Evolutionary conservation across 2,888 invertebrate species (phyloP).

Genomic region (Theodoxus fluviatilis): DNA sequence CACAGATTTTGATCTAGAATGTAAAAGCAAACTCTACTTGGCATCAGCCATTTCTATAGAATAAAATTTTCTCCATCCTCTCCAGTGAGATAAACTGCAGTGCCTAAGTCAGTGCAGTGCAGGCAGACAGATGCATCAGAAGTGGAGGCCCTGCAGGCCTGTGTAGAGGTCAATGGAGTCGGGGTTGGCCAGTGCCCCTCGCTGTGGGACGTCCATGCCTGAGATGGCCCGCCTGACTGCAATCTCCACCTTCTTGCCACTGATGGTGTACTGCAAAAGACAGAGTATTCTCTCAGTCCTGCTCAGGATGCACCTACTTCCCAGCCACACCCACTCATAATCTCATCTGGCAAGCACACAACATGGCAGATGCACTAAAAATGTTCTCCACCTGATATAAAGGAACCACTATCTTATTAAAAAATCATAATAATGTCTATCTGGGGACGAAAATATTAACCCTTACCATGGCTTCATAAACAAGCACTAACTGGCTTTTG

Average conservation of each 20-base stretch:
- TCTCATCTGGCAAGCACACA: background rate
- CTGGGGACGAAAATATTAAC: no score
- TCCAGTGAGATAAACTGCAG: background rate
- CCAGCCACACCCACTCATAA: no score
- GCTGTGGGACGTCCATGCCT: slow-evolving; percentile 66
- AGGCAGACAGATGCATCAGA: no score
- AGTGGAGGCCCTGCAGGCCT: slow-evolving; percentile 55
- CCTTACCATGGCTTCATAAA: no score
- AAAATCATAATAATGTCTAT: background rate
- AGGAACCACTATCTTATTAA: background rate
- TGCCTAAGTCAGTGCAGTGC: no score
- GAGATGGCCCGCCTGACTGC: slow-evolving; percentile 69
- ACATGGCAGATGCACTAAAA: background rate
- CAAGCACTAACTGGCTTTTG: no score
- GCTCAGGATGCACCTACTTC: no score
- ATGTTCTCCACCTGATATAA: background rate
- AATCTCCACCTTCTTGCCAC: slow-evolving; percentile 71
- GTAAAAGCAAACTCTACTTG: no score
- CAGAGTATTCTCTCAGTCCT: no score
- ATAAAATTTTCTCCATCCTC: background rate
- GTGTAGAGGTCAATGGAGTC: slow-evolving; percentile 66
- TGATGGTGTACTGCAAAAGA: slow-evolving; percentile 69
- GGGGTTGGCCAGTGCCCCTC: slow-evolving; percentile 69
- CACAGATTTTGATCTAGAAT: no score
- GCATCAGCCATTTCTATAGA: no score